Conservation (phyloP, 2,888 invertebrate genomes). For the Drosophila trichaetosa region DNA sequence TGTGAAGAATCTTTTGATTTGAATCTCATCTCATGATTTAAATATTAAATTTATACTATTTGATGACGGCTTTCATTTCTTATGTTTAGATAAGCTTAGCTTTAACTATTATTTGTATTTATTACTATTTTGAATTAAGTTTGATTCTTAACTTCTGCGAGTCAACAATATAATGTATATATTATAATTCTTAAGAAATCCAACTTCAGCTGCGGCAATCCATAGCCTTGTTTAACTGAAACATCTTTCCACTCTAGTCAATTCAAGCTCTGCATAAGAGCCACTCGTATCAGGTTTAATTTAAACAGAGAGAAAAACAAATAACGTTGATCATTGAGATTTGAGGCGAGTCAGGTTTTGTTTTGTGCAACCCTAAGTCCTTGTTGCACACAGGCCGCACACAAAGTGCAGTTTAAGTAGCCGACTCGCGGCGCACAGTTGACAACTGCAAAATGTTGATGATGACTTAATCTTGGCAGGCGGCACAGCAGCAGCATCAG, state of each 20-base stretch:
- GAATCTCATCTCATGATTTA: too few species aligned
- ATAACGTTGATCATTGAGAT: conserved; percentile 44
- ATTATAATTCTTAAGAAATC: neutral
- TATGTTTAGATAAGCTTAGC: neutral
- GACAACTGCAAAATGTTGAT: conserved; percentile 83
- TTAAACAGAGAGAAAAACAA: conserved; percentile 6
- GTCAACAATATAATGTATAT: neutral
- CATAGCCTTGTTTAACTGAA: neutral
- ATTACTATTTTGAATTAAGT: neutral
- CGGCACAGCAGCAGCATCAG: conserved; percentile 38
- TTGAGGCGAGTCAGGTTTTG: conserved; percentile 10
- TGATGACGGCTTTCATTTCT: neutral
- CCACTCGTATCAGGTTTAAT: conserved; percentile 8
- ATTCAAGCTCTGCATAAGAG: neutral
- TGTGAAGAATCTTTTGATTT: too few species aligned
- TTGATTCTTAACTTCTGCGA: neutral
- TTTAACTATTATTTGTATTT: neutral
- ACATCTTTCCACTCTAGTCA: conserved; percentile 9
- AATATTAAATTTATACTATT: too few species aligned
- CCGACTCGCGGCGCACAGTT: conserved; percentile 68
- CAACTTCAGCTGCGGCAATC: neutral
- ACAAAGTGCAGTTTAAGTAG: conserved; percentile 79
- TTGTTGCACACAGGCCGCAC: conserved; percentile 64
- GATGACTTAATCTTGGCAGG: conserved; percentile 79
- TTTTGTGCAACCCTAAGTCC: conserved; percentile 53